These are phyloP conservation scores for Chaunax sp. DNA, from an alignment of 2,797 vertebrate species.

Conservation along the genomic window DNA sequence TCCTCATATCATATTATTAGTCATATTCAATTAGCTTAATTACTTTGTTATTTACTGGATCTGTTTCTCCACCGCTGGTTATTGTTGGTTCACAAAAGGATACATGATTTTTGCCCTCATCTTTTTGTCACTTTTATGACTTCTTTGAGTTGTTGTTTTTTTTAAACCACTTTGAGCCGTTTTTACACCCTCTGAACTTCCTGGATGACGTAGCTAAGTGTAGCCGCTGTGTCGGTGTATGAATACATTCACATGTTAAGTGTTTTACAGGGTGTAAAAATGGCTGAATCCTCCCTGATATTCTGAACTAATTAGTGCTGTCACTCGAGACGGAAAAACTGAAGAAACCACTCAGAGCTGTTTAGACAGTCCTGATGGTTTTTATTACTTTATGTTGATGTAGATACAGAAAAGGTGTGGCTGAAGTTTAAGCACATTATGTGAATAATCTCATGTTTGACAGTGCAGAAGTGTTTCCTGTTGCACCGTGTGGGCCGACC, in stretches of 20 bases:
- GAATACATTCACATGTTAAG: constrained; percentile 27
- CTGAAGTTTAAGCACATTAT: background rate
- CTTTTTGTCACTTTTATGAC: too few relatives aligned
- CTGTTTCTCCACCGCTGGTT: constrained; percentile 53
- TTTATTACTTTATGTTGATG: background rate
- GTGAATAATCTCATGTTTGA: constrained; percentile 12
- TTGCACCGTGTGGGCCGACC: background rate
- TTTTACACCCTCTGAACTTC: constrained; percentile 87
- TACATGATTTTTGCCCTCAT: constrained; percentile 64
- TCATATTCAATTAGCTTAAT: constrained; percentile 41
- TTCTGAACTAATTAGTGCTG: constrained; percentile 29
- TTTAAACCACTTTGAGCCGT: background rate
- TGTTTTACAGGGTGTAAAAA: constrained; percentile 29
- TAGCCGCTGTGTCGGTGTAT: background rate
- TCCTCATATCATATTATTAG: constrained; percentile 24
- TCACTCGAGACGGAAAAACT: constrained; percentile 27
- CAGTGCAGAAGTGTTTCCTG: background rate
- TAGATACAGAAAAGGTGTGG: background rate
- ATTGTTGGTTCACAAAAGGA: constrained; percentile 87
- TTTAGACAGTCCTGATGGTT: background rate
- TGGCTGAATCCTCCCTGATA: background rate
- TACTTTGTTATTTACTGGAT: constrained; percentile 16
- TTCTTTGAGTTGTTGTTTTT: constrained; percentile 29
- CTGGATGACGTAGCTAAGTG: background rate
- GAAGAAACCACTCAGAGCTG: constrained; percentile 4